Evolutionary conservation across 2,888 invertebrate species (phyloP).

Genomic region (Mayetiola destructor): DNA sequence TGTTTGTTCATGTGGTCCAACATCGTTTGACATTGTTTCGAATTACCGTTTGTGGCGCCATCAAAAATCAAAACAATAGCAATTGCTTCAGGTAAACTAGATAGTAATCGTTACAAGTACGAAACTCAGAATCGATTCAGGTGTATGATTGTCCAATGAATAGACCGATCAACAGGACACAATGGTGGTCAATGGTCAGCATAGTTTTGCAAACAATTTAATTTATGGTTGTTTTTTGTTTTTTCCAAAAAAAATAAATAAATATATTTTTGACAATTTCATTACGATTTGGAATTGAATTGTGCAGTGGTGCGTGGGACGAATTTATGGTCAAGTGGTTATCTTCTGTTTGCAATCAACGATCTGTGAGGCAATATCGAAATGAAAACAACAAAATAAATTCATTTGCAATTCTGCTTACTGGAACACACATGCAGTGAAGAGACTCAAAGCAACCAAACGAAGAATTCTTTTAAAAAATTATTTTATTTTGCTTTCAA

Average conservation of each 20-base stretch:
- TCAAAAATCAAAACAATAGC: slow-evolving; percentile 11
- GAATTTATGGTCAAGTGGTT: neutral
- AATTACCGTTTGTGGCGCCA: too few relatives aligned
- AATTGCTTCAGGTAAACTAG: neutral
- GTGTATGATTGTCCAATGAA: neutral
- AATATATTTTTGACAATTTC: slow-evolving; percentile 8
- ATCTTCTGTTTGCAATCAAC: slow-evolving; percentile 1
- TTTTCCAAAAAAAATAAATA: too few relatives aligned
- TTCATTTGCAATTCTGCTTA: neutral
- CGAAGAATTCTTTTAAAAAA: too few relatives aligned
- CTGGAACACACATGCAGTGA: neutral
- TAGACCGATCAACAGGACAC: too few relatives aligned
- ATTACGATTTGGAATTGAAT: too few relatives aligned
- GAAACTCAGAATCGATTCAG: too few relatives aligned
- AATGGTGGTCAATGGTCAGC: neutral
- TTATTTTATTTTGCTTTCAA: too few relatives aligned
- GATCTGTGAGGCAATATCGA: neutral
- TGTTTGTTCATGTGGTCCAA: neutral
- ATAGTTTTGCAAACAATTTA: too few relatives aligned
- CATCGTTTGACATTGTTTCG: too few relatives aligned
- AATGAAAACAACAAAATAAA: neutral
- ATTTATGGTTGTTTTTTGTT: too few relatives aligned
- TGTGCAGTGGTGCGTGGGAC: neutral
- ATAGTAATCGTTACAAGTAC: neutral
- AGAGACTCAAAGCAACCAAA: too few relatives aligned